phyloP scores from a whole-genome alignment of 2,888 invertebrate genomes.

The Orthosia incerta region DNA sequence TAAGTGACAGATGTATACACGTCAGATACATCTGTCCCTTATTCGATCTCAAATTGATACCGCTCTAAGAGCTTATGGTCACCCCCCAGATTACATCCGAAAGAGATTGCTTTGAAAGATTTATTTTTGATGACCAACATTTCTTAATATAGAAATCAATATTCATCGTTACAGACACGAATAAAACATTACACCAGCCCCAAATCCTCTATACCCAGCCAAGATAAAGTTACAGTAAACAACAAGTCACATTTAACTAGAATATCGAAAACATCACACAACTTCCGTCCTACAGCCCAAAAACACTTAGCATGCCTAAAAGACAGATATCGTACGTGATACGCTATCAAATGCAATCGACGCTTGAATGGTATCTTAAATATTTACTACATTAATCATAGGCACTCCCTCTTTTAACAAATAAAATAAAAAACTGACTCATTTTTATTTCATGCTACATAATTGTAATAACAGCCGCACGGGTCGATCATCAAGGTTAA shows the following conservation, averaged over 20 bases:
- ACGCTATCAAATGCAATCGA: conserved; percentile 16
- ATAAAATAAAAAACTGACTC: not conserved
- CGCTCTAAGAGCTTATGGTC: too few relatives aligned
- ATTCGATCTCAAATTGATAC: too few relatives aligned
- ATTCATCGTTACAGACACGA: not conserved
- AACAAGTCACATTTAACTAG: not conserved
- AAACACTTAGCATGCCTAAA: conserved; percentile 12
- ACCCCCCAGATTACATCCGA: too few relatives aligned
- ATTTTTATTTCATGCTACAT: too few relatives aligned
- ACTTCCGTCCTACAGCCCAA: not conserved
- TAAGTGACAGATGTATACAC: too few relatives aligned
- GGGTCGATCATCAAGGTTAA: too few relatives aligned
- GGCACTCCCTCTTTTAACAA: conserved; percentile 18
- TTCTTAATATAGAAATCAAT: not conserved
- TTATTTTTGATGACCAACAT: not conserved
- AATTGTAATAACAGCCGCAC: too few relatives aligned
- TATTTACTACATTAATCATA: conserved; percentile 41
- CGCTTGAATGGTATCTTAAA: conserved; percentile 19
- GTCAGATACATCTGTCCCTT: too few relatives aligned
- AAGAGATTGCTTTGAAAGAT: too few relatives aligned
- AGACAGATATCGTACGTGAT: conserved; percentile 1
- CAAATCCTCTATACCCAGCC: not conserved
- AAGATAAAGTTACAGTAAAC: not conserved
- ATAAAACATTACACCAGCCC: not conserved
- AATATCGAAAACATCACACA: not conserved